Conservation (phyloP, 2,113 vertebrate species). For the Pterophyllum scalare region DNA sequence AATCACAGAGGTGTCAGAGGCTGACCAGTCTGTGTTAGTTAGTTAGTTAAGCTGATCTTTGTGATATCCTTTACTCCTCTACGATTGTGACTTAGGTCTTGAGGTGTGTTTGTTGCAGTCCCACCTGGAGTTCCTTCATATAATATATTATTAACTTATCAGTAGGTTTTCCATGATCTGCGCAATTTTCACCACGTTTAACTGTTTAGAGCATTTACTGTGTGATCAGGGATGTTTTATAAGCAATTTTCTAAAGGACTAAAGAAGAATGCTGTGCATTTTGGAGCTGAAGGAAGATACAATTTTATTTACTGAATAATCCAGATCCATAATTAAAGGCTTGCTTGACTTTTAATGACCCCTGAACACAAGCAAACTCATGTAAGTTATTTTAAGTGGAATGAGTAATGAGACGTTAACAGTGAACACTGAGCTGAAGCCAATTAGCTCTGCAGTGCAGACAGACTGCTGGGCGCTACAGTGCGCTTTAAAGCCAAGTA, state of each 20-base stretch:
- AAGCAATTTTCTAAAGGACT: background rate
- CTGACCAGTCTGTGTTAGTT: background rate
- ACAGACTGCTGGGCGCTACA: conserved; percentile 73
- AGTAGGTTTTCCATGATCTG: background rate
- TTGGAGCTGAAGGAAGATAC: conserved; percentile 44
- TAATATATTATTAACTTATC: background rate
- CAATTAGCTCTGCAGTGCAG: conserved; percentile 70
- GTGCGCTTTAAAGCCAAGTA: conserved; percentile 47
- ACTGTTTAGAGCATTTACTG: background rate
- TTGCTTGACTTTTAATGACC: conserved; percentile 77
- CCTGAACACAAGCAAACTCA: conserved; percentile 74
- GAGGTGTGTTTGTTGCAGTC: background rate
- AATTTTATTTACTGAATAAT: conserved; percentile 71
- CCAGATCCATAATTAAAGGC: conserved; percentile 71
- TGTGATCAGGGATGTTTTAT: background rate
- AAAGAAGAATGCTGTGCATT: background rate
- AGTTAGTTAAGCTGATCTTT: background rate
- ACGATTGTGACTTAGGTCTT: background rate
- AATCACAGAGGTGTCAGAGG: background rate
- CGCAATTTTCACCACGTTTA: background rate
- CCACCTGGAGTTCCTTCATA: background rate
- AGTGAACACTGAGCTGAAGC: conserved; percentile 66
- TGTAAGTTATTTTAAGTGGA: conserved; percentile 75
- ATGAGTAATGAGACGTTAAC: conserved; percentile 74
- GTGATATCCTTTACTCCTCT: background rate